Evolutionary conservation across 2,797 vertebrate species (phyloP), one percentile per base, ranked within the genome.

Genomic region (Anisognathus igniventris): DNA sequence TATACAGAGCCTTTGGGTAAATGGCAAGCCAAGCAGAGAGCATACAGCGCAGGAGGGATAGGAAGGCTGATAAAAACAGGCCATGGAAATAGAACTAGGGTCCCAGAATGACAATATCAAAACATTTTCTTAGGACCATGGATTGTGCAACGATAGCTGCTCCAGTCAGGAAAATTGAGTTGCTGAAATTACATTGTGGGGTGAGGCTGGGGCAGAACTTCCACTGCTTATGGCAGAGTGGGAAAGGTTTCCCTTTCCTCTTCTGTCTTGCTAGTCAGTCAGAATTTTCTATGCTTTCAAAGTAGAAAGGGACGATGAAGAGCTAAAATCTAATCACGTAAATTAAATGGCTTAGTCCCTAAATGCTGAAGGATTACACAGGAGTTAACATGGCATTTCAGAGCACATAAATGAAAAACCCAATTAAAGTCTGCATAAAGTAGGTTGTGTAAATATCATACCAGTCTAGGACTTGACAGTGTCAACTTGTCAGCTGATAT

Each of bases 371-470:
- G 23, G 47, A 82, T 87, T 87, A 62, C 62, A 79, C 23, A 44
- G n/a, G 75, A 71, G 27, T 85, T 89, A 86, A 62, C 47, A 87
- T 1, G 61, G 40, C 45, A 31, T 87, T 94, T 95, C 81, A 76
- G 65, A 82, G 48, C 40, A 68, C 21, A 40, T 60, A 85, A 91
- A 73, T 71, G 74, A 88, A 87, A 89, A 87, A 48, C 20, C 37
- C 67, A 92, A 85, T 96, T 96, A 96, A 92, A 89, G 31, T 79
- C 71, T 74, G 71, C 33, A 40, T 92, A 62, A 89, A 87, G 60
- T n/a, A 74, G 37, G 9, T 50, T 91, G 64, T 94, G 72, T 71
- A 94, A 93, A 95, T 96, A 91, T 79, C 91, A 89, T 60, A 35
- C 24, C 17, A 67, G 66, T 87, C 51, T 76, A 84, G 48, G 64